Evolutionary conservation across 2,888 invertebrate genomes (phyloP).

Genomic region (Pyralis farinalis): DNA sequence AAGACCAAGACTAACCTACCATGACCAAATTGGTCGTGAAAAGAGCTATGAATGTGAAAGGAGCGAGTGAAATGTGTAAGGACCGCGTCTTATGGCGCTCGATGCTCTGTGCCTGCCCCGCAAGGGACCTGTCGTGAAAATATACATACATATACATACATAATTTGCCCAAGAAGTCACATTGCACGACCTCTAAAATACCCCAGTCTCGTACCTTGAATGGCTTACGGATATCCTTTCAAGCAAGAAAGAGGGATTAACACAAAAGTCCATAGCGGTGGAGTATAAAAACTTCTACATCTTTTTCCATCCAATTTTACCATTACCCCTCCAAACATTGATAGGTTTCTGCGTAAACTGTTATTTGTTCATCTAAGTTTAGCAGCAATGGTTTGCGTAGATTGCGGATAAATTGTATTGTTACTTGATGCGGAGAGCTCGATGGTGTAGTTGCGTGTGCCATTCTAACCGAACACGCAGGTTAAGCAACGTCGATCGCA

Average conservation of each 20-base stretch:
- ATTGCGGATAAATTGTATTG: not conserved
- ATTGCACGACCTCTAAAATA: not conserved
- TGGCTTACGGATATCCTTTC: constrained; percentile 16
- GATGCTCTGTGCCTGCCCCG: too few species aligned
- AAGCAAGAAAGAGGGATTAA: constrained; percentile 16
- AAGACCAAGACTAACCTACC: too few species aligned
- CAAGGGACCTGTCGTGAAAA: too few species aligned
- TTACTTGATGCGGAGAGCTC: constrained; percentile 1
- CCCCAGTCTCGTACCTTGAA: constrained; percentile 9
- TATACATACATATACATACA: too few species aligned
- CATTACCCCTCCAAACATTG: not conserved
- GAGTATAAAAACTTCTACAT: constrained; percentile 10
- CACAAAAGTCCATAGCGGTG: constrained; percentile 11
- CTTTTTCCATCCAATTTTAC: not conserved
- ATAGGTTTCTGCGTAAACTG: not conserved
- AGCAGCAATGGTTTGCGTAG: not conserved
- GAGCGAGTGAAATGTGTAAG: too few species aligned
- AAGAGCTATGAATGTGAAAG: too few species aligned
- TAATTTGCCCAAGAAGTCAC: not conserved
- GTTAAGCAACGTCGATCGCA: too few species aligned
- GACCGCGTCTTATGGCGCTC: too few species aligned
- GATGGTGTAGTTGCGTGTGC: too few species aligned
- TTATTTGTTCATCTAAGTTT: not conserved
- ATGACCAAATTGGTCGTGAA: too few species aligned
- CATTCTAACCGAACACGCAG: too few species aligned